Percentiles rank a stretch among this genome's conserved stretches.
Evolutionary conservation across 2,113 vertebrate genomes (phyloP).

Genomic region (Brienomyrus brachyistius): DNA sequence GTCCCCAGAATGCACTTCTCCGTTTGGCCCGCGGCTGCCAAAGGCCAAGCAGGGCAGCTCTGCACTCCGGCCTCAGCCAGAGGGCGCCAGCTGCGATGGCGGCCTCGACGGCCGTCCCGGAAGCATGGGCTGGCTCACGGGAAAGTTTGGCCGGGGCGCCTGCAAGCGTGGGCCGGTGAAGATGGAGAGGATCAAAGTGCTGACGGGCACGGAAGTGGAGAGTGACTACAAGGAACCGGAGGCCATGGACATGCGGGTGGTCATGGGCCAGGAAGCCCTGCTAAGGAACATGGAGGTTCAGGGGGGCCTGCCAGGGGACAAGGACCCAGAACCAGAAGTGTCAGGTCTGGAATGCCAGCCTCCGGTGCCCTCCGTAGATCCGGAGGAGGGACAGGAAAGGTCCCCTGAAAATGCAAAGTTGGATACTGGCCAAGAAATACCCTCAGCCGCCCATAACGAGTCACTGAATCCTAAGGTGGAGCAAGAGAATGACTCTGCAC

Average conservation of each 20-base stretch:
- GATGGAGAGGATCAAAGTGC: constrained; percentile 71
- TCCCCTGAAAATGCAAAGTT: constrained; percentile 38
- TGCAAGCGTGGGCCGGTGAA: constrained; percentile 51
- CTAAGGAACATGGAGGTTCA: constrained; percentile 54
- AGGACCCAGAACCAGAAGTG: constrained; percentile 32
- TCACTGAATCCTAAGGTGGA: constrained; percentile 24
- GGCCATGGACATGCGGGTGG: constrained; percentile 71
- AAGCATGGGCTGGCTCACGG: constrained; percentile 49
- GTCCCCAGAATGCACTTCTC: constrained; percentile 53
- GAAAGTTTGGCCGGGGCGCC: constrained; percentile 50
- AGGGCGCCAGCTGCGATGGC: constrained; percentile 71
- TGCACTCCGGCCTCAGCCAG: constrained; percentile 72
- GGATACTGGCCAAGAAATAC: constrained; percentile 43
- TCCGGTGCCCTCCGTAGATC: constrained; percentile 24
- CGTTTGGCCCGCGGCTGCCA: constrained; percentile 54
- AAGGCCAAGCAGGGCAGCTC: constrained; percentile 45
- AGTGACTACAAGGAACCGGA: constrained; percentile 64
- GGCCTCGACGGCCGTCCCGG: constrained; percentile 47
- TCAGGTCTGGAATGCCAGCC: constrained; percentile 33
- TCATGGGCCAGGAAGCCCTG: constrained; percentile 82
- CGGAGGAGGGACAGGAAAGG: constrained; percentile 28
- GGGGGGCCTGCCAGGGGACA: constrained; percentile 28
- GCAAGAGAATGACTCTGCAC: constrained; percentile 32
- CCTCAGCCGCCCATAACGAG: constrained; percentile 24
- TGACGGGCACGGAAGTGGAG: constrained; percentile 66